phyloP scores from a whole-genome alignment of 2,888 invertebrate species.

The Gymnosoma rotundatum region DNA sequence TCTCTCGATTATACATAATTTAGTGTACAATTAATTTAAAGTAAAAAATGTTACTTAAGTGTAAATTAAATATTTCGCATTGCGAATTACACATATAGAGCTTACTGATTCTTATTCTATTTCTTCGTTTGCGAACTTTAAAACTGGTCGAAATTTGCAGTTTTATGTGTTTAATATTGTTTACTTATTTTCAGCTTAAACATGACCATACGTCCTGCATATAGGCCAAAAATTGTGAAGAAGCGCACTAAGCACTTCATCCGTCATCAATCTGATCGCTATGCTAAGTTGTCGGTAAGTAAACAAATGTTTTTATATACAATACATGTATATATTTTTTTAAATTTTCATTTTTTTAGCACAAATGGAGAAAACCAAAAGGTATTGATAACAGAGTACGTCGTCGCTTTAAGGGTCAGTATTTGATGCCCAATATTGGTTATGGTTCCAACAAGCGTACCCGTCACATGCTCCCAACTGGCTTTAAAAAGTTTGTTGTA shows the following conservation, averaged over 20 bases:
- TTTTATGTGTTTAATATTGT: constrained; percentile 21
- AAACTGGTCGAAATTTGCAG: too few species aligned
- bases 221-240: constrained; percentile 95
- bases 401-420: constrained; percentile 99
- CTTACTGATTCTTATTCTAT: neutral
- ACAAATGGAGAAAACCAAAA: constrained; percentile 99
- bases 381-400: constrained; percentile 99
- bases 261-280: constrained; percentile 99
- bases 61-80: constrained; percentile 70
- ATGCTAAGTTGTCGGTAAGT: constrained; percentile 95
- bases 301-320: constrained; percentile 24
- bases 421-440: constrained; percentile 99
- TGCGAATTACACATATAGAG: too few species aligned
- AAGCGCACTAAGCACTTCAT: constrained; percentile 99
- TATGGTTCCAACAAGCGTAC: constrained; percentile 98
- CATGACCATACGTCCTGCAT: constrained; percentile 95
- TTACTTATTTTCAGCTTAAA: constrained; percentile 82
- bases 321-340: too few species aligned
- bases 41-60: constrained; percentile 52
- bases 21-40: constrained; percentile 36
- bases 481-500: constrained; percentile 97
- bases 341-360: constrained; percentile 83
- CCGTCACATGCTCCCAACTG: constrained; percentile 98
- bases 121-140: constrained; percentile 14
- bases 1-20: constrained; percentile 71